Evolutionary conservation across 2,888 invertebrate species (phyloP), one percentile per base, ranked within the genome.

Genomic region (Taenaris catops): DNA sequence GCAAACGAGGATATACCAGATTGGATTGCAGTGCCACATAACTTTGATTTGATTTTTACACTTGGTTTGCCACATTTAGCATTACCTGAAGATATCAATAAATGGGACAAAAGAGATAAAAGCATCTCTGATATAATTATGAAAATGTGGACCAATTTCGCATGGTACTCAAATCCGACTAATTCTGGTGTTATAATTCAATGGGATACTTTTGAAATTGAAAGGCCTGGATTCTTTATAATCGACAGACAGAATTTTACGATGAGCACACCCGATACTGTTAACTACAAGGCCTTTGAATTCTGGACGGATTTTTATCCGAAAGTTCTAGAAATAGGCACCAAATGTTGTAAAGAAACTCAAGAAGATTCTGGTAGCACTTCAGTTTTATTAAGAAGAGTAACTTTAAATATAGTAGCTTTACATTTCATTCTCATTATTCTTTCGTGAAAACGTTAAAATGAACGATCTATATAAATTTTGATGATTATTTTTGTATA

Each of bases 241-340:
- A 91, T 95, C 26, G 93, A 94, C 60, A 89, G 92, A 29, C 73
- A 83, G 46, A 93, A 91, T 52, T 93, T 94, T 55, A 92, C 92
- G 43, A 94, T 94, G 91, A 93, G 92, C 51, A 90, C 91, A 49
- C 68, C 89, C 0, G 83, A 80, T 1, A 89, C 84, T 14, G 86
- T 94, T 14, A 93, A 94, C 70, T 93, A 94, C 56, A 93, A 92
- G 57, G 91, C 93, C 9, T 90, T 94, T 45, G 91, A 92, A 44
- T 95, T 95, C 73, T 95, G 95, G 95, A 94, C 94, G 51, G 91
- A 93, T 42, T 94, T 94, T 64, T 95, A 93, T 62, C 95, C 95
- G 0, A 92, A 89, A 70, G 90, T 95, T 20, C 74, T 93, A 5
- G 89, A 91, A 54, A 90, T 93, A 43, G 91, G 94, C 0, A 91